Conservation (phyloP, 2,797 vertebrate genomes). For the Hypotaenidia philippensis region DNA sequence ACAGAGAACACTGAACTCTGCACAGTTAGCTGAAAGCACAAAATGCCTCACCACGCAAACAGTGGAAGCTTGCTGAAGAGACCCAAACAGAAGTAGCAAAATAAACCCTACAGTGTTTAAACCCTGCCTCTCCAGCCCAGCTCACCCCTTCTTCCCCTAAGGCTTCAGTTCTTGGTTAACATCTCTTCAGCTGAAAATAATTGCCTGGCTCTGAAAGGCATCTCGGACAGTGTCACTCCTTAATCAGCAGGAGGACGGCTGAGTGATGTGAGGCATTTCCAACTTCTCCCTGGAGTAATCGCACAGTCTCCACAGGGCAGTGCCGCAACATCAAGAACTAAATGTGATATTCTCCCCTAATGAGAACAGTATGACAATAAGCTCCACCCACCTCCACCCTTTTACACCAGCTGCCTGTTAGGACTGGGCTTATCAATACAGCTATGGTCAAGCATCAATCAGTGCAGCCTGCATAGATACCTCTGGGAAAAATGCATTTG, state of each 20-base stretch:
- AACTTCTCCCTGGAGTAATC: slow-evolving; percentile 34
- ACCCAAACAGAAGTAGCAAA: not conserved
- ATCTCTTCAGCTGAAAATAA: slow-evolving; percentile 45
- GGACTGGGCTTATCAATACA: not conserved
- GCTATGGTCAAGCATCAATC: not conserved
- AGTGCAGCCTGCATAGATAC: not conserved
- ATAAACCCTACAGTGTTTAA: not conserved
- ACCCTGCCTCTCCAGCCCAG: not conserved
- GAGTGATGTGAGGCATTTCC: slow-evolving; percentile 24
- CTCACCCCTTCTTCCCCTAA: not conserved
- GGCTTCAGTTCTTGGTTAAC: slow-evolving; percentile 21
- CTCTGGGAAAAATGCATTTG: not conserved
- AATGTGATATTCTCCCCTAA: not conserved
- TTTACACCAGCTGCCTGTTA: not conserved
- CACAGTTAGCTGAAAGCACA: not conserved
- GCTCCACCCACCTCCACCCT: not conserved
- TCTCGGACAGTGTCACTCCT: not conserved
- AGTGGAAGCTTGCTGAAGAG: not conserved
- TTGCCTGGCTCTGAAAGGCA: slow-evolving; percentile 33
- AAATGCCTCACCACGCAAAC: not conserved
- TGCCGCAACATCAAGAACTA: slow-evolving; percentile 5
- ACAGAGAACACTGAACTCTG: not conserved
- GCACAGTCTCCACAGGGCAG: not conserved
- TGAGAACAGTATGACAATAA: not conserved
- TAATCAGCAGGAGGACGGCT: slow-evolving; percentile 45